Conservation (phyloP, 2,113 vertebrate species). For the Cebus imitator region DNA sequence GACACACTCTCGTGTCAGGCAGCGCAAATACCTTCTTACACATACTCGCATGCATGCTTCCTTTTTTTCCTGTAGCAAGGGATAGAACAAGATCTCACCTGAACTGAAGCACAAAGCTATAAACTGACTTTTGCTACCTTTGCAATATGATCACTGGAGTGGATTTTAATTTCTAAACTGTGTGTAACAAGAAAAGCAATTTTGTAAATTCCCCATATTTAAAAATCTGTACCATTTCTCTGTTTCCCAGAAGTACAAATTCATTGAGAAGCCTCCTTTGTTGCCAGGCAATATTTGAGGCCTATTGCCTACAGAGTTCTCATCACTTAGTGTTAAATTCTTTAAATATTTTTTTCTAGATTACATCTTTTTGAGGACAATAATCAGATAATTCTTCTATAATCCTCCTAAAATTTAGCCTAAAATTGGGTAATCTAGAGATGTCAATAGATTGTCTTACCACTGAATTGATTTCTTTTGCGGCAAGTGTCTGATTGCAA, state of each 20-base stretch:
- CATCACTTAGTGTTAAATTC: not conserved
- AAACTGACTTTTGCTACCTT: not conserved
- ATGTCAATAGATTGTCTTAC: not conserved
- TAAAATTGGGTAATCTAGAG: not conserved
- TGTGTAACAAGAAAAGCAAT: not conserved
- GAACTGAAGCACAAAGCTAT: not conserved
- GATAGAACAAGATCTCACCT: not conserved
- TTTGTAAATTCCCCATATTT: not conserved
- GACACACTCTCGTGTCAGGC: not conserved
- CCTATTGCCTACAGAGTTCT: not conserved
- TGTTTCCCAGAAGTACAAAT: not conserved
- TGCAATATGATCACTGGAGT: not conserved
- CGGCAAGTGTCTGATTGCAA: not conserved
- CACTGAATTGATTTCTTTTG: not conserved
- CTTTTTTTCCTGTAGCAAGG: not conserved
- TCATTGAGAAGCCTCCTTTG: not conserved
- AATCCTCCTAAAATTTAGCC: slow-evolving; percentile 18
- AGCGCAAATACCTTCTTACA: not conserved
- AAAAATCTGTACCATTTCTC: not conserved
- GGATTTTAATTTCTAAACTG: slow-evolving; percentile 40
- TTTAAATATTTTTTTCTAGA: slow-evolving; percentile 9
- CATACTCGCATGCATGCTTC: not conserved
- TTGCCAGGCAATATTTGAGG: not conserved
- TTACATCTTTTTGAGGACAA: not conserved
- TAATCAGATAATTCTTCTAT: not conserved